Conservation (phyloP, 2,888 invertebrate species). For the Lasioglossum leucozonium region DNA sequence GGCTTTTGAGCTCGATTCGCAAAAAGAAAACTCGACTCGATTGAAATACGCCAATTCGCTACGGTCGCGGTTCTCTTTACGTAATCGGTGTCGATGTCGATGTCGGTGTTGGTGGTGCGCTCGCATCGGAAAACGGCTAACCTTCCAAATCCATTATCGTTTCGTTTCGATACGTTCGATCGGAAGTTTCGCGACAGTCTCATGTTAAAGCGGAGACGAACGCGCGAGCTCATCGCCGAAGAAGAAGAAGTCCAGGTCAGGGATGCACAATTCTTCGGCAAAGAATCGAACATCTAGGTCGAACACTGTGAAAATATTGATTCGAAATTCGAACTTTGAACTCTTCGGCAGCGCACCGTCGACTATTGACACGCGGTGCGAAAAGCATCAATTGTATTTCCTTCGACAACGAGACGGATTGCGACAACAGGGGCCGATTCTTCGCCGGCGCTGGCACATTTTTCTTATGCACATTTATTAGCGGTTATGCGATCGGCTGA, state of each 20-base stretch:
- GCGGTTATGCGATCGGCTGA: constrained; percentile 32
- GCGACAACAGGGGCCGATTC: constrained; percentile 6
- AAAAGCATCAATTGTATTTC: constrained; percentile 17
- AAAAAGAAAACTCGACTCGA: background rate
- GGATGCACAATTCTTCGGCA: background rate
- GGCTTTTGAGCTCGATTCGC: background rate
- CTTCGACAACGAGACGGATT: constrained; percentile 24
- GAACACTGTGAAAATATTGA: background rate
- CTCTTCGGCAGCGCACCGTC: background rate
- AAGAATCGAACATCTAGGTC: background rate
- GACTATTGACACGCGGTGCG: background rate
- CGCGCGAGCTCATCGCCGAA: background rate
- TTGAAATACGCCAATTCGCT: background rate
- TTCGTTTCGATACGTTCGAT: background rate
- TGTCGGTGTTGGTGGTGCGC: background rate
- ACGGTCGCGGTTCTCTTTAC: background rate
- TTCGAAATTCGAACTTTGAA: background rate
- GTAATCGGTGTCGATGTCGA: background rate
- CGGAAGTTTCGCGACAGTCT: background rate
- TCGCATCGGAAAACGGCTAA: background rate
- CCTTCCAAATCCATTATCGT: constrained; percentile 11
- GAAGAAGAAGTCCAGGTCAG: too few species aligned
- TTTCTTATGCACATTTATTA: constrained; percentile 44
- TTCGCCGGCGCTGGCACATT: constrained; percentile 23
- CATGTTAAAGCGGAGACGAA: background rate